These are phyloP conservation scores for Platycercus adscitus DNA, from an alignment of 2,113 vertebrate genomes.

Conservation along the genomic window DNA sequence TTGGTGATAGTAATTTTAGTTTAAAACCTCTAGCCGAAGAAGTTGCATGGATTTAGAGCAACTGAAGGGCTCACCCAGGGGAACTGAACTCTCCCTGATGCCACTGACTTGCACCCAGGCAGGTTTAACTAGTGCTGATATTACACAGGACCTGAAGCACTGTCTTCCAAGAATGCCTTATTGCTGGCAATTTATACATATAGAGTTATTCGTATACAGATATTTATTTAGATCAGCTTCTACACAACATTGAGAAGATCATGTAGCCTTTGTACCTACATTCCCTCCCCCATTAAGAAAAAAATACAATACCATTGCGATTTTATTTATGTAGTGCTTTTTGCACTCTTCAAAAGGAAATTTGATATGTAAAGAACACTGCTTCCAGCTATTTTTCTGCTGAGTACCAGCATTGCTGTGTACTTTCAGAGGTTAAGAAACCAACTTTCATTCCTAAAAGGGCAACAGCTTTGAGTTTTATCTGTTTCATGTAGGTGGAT, in stretches of 20 bases:
- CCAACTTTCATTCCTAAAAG: background rate
- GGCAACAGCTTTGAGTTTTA: background rate
- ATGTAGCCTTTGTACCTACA: background rate
- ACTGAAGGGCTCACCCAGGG: background rate
- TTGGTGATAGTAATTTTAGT: background rate
- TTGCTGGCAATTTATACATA: background rate
- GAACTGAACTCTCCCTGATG: background rate
- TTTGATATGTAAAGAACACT: background rate
- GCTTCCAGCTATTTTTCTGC: background rate
- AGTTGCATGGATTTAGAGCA: background rate
- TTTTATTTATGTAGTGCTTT: background rate
- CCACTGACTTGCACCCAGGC: background rate
- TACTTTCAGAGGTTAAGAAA: background rate
- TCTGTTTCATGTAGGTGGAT: background rate
- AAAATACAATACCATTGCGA: background rate
- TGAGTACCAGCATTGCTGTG: background rate
- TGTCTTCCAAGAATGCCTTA: background rate
- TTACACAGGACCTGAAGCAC: background rate
- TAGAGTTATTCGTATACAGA: background rate
- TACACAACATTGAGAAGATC: background rate
- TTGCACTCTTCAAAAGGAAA: background rate
- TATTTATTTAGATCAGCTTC: background rate
- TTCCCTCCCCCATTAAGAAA: background rate
- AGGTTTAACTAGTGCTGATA: background rate
- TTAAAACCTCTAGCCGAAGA: background rate